phyloP scores from a whole-genome alignment of 2,113 vertebrate genomes.

The Erinaceus europaeus region DNA sequence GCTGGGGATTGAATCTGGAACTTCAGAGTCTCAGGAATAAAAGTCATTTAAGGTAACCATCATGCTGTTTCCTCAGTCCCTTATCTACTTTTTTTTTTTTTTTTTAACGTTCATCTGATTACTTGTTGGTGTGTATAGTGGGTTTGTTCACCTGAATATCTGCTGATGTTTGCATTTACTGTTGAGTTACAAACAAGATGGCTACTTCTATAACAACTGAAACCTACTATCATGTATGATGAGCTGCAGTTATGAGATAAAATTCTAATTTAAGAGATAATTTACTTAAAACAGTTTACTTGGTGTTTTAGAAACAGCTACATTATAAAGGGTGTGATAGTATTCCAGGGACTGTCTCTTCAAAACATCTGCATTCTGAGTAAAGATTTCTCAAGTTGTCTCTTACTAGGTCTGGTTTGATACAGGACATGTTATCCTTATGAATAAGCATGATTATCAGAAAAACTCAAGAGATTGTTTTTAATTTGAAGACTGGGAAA shows the following conservation, averaged over 20 bases:
- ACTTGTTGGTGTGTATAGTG: background rate
- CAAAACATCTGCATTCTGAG: background rate
- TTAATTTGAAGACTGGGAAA: conserved; percentile 14
- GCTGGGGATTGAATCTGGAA: too few relatives aligned
- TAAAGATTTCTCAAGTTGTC: background rate
- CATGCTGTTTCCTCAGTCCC: too few relatives aligned
- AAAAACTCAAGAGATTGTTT: background rate
- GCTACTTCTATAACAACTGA: background rate
- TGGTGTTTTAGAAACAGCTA: conserved; percentile 38
- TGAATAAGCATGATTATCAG: background rate
- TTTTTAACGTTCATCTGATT: background rate
- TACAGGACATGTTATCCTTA: background rate
- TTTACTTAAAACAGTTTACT: conserved; percentile 3
- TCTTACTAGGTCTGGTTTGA: background rate
- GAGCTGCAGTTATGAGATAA: background rate
- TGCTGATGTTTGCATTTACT: background rate
- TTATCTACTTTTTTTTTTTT: too few relatives aligned
- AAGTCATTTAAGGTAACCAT: too few relatives aligned
- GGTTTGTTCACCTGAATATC: background rate
- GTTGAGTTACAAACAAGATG: background rate
- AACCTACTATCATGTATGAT: background rate
- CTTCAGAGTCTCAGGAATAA: too few relatives aligned
- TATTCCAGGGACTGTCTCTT: background rate
- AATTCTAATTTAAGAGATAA: conserved; percentile 14
- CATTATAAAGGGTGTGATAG: background rate